Percentiles rank a stretch among this genome's conserved stretches.
Evolutionary conservation across 1,140 invertebrate species (phyloP).

Genomic region (Philopotamus ludificatus): DNA sequence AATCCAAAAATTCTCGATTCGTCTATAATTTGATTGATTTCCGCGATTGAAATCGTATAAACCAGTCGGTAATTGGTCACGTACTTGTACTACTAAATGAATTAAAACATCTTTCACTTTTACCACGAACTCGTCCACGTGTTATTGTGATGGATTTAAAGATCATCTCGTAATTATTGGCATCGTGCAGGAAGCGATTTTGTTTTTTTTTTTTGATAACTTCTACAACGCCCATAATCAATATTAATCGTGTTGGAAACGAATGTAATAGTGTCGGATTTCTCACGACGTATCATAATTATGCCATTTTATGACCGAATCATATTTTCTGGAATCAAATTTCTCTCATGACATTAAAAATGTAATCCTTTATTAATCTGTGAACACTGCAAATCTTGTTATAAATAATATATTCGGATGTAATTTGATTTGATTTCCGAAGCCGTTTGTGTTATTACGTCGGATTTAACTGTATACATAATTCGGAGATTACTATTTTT

Average conservation of each 20-base stretch:
- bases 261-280: background rate
- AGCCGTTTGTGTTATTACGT: too few species aligned
- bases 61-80: background rate
- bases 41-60: background rate
- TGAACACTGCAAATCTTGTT: too few species aligned
- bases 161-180: background rate
- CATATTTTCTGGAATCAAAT: too few species aligned
- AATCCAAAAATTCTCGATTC: background rate
- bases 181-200: background rate
- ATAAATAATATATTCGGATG: too few species aligned
- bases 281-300: background rate
- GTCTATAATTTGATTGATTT: background rate
- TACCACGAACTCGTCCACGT: background rate
- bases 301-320: background rate
- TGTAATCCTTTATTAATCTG: too few species aligned
- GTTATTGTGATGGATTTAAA: background rate
- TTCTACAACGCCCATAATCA: background rate
- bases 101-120: background rate
- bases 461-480: background rate
- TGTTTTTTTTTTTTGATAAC: background rate
- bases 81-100: background rate
- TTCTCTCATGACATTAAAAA: too few species aligned
- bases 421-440: too few species aligned
- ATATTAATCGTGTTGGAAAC: background rate
- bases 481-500: background rate